Percentiles rank a stretch among this genome's conserved stretches.
phyloP scores from a whole-genome alignment of 2,888 invertebrate species.

The Seladonia tumulorum region DNA sequence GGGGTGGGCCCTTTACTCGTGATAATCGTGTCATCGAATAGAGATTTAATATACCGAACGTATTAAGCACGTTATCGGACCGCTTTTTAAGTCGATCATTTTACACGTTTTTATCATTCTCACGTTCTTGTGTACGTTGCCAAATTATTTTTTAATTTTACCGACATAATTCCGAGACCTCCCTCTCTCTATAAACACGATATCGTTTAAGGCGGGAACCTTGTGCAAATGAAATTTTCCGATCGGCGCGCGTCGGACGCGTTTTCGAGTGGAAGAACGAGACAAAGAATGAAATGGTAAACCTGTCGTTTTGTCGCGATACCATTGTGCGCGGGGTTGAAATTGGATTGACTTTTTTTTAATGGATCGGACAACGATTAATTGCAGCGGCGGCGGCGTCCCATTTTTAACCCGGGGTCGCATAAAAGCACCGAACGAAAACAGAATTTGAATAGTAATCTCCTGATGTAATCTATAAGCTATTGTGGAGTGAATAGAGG shows the following conservation, averaged over 20 bases:
- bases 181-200: not conserved
- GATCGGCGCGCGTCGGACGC: not conserved
- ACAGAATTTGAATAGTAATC: constrained; percentile 52
- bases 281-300: constrained; percentile 1
- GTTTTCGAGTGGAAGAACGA: not conserved
- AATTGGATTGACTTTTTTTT: constrained; percentile 12
- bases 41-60: not conserved
- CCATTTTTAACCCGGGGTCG: constrained; percentile 6
- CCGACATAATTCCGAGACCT: not conserved
- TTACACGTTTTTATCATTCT: not conserved
- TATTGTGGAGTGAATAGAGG: constrained; percentile 44
- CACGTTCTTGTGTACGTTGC: not conserved
- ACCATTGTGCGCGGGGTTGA: not conserved
- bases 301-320: constrained; percentile 15
- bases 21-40: not conserved
- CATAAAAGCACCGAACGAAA: constrained; percentile 31
- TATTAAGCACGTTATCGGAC: not conserved
- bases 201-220: not conserved
- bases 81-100: not conserved
- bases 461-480: constrained; percentile 52
- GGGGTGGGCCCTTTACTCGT: not conserved
- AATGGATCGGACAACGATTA: constrained; percentile 36
- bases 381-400: constrained; percentile 14
- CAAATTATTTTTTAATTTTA: not conserved
- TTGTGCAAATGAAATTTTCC: not conserved